Evolutionary conservation across 2,888 invertebrate species (phyloP).

Genomic region (Brachypalpus laphriformis): DNA sequence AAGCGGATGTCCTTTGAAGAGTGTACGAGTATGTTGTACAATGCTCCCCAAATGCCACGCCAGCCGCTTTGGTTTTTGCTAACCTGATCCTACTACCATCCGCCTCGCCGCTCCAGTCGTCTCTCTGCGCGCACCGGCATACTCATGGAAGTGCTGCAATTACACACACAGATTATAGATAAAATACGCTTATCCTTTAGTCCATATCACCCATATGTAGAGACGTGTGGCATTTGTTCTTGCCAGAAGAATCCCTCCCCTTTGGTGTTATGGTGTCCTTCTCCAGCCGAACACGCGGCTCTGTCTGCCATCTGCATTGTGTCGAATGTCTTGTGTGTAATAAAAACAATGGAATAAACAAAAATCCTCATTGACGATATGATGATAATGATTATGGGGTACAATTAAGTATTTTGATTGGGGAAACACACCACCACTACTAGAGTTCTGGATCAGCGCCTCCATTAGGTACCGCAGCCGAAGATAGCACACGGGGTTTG

Average conservation of each 20-base stretch:
- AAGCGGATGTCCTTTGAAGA: constrained; percentile 65
- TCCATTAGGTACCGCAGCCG: constrained; percentile 39
- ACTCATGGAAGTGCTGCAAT: constrained; percentile 65
- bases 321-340: constrained; percentile 61
- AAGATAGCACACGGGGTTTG: neutral
- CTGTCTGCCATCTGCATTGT: constrained; percentile 59
- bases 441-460: constrained; percentile 52
- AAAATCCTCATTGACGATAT: constrained; percentile 64
- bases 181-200: constrained; percentile 63
- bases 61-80: constrained; percentile 52
- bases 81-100: constrained; percentile 54
- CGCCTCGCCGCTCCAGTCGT: neutral
- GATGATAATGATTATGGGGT: constrained; percentile 67
- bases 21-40: constrained; percentile 25
- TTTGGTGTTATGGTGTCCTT: constrained; percentile 32
- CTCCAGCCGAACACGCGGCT: constrained; percentile 19
- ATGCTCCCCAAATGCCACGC: constrained; percentile 34
- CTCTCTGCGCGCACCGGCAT: neutral
- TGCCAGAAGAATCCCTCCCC: constrained; percentile 34
- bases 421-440: constrained; percentile 26
- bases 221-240: constrained; percentile 43
- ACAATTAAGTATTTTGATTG: constrained; percentile 67
- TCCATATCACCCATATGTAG: constrained; percentile 25
- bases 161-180: constrained; percentile 72
- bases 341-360: constrained; percentile 65